Percentiles rank a stretch among this genome's conserved stretches.
phyloP scores from a whole-genome alignment of 2,797 vertebrate species.

The Molothrus ater region DNA sequence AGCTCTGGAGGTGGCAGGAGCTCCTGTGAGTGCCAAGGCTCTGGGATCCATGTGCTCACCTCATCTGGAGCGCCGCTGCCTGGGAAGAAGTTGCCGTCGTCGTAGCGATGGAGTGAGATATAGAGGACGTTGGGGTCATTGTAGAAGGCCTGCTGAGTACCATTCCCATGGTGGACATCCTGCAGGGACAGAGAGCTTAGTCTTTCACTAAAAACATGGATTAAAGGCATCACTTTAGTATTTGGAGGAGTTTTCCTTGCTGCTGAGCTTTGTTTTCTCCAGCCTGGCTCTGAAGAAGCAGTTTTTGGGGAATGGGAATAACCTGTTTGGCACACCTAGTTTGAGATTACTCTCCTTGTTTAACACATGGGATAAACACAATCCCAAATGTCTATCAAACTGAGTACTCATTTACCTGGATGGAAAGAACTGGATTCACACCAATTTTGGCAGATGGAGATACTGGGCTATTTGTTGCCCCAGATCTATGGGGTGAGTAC shows the following conservation, averaged over 20 bases:
- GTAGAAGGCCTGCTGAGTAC: slow-evolving; percentile 98
- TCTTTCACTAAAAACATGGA: background rate
- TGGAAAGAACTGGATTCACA: background rate
- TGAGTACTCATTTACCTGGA: background rate
- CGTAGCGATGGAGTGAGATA: slow-evolving; percentile 94
- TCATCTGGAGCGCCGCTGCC: slow-evolving; percentile 95
- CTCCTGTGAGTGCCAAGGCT: background rate
- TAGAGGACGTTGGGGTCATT: slow-evolving; percentile 91
- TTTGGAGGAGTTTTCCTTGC: background rate
- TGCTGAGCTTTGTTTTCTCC: background rate
- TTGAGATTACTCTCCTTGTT: background rate
- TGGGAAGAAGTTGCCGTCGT: slow-evolving; percentile 97
- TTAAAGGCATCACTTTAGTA: background rate
- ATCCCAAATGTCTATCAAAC: background rate
- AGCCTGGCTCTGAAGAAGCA: background rate
- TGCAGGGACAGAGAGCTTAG: slow-evolving; percentile 52
- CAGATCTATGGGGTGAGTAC: background rate
- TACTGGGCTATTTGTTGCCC: background rate
- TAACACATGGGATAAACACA: background rate
- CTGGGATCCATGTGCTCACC: slow-evolving; percentile 67
- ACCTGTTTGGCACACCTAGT: background rate
- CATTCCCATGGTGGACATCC: slow-evolving; percentile 98
- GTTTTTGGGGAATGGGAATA: background rate
- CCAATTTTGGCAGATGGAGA: background rate
- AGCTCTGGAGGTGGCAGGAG: background rate